Base-by-base conservation (phyloP, 2,113 vertebrate species). In the Megaleporinus macrocephalus region DNA sequence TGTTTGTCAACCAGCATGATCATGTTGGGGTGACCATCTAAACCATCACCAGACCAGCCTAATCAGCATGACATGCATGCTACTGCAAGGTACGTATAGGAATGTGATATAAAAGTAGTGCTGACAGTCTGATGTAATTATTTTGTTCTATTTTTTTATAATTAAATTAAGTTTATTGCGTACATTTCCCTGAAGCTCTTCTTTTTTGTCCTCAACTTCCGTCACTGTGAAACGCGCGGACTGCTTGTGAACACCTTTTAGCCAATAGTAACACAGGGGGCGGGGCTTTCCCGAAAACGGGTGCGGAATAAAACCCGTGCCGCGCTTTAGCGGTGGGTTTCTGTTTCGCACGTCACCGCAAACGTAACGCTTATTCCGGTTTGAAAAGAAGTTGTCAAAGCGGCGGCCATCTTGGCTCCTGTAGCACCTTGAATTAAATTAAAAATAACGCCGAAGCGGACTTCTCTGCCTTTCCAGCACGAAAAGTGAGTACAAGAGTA, bases 321-420 rank as follows among this genome's bases (percentile, higher is more conserved):
- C 0, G 57, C 24, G n/a, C 57, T 61, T 61, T 61, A 57, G 57
- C 47, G 24, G 30, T 73, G 71, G 15, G 27, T 33, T 63, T 65
- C 29, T 20, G 65, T 13, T 44, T 70, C 41, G 36, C 24, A 85
- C 78, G 81, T 87, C 74, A 79, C 44, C 1, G 53, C 57, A n/a
- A 15, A 78, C 88, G 85, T 79, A 41, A 61, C 82, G 83, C 84
- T 87, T 68, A 86, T 94, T 95, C 93, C 94, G 93, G 92, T 92
- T 91, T 87, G 79, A 87, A 72, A 73, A 81, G 91, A 88, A 91
- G 83, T 87, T 84, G 88, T 83, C 87, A 87, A 87, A 76, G 78
- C 83, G 74, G 79, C 85, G 78, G 94, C 94, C 94, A 95, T 95
- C 94, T 95, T 95, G 94, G 93, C 94, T 94, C 89, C 87, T 88